These are phyloP conservation scores for Tetrapedia diversipes DNA, from an alignment of 2,888 invertebrate species.

Conservation along the genomic window DNA sequence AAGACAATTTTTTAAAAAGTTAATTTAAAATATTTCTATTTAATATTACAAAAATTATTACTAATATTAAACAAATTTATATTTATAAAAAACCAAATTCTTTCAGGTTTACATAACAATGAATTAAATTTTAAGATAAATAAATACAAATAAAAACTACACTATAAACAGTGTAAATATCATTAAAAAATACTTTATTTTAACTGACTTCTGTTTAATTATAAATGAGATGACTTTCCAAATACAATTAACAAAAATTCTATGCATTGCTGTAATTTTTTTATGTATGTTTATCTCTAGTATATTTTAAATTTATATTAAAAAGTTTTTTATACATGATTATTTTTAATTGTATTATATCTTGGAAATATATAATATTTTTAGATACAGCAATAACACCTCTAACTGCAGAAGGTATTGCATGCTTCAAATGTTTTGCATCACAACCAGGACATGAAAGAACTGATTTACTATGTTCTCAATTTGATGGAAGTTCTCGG, in stretches of 20 bases:
- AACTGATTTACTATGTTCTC: conserved; percentile 88
- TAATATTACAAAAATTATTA: neutral
- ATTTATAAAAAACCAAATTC: conserved; percentile 19
- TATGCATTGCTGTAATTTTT: conserved; percentile 20
- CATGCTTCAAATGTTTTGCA: conserved; percentile 90
- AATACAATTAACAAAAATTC: conserved; percentile 12
- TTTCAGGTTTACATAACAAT: conserved; percentile 45
- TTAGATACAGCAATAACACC: conserved; percentile 19
- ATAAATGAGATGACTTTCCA: conserved; percentile 32
- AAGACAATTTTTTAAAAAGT: neutral
- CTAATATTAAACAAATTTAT: neutral
- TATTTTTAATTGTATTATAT: conserved; percentile 1
- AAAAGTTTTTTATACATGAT: neutral
- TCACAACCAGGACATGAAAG: conserved; percentile 85
- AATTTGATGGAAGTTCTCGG: conserved; percentile 89
- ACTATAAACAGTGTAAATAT: conserved; percentile 6
- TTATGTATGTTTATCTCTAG: conserved; percentile 42
- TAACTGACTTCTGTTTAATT: conserved; percentile 8
- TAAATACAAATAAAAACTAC: conserved; percentile 15
- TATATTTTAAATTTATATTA: conserved; percentile 19
- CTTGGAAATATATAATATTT: conserved; percentile 18
- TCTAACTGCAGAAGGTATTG: conserved; percentile 82
- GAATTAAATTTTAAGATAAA: conserved; percentile 1
- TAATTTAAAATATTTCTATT: neutral
- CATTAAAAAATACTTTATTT: conserved; percentile 1